Percentiles rank a stretch among this genome's conserved stretches.
Conservation (phyloP, 92 coral and sea anemone species). For the Phenganax stokvisi region DNA sequence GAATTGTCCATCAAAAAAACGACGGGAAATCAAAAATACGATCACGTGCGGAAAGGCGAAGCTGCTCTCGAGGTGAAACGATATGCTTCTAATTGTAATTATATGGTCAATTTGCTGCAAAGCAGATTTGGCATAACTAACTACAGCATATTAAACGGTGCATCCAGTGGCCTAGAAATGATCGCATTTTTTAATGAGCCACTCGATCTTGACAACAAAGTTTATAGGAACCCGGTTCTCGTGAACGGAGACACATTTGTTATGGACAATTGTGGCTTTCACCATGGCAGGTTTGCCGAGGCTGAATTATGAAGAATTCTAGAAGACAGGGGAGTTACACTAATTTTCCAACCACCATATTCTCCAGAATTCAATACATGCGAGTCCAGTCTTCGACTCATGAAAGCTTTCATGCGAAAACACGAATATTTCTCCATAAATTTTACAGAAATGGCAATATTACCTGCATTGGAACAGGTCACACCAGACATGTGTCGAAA, state of each 20-base stretch:
- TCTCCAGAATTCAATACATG: too few species aligned
- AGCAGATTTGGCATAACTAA: slow-evolving; percentile 16
- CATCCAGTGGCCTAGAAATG: background rate
- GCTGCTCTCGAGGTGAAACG: slow-evolving; percentile 29
- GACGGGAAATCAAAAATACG: slow-evolving; percentile 32
- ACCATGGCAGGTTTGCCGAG: background rate
- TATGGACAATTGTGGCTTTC: slow-evolving; percentile 9
- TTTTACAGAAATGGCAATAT: slow-evolving; percentile 2
- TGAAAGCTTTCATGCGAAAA: slow-evolving; percentile 8
- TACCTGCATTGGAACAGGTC: background rate
- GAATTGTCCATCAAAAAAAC: slow-evolving; percentile 34
- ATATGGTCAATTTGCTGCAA: slow-evolving; percentile 21
- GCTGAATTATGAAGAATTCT: background rate
- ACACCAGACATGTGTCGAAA: slow-evolving; percentile 2
- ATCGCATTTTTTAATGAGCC: background rate
- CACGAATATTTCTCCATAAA: background rate
- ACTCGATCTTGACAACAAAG: background rate
- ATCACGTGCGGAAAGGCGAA: slow-evolving; percentile 6
- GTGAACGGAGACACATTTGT: background rate
- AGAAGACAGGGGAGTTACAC: background rate
- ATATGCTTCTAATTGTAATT: too few species aligned
- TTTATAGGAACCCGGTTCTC: background rate
- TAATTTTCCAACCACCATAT: slow-evolving; percentile 18
- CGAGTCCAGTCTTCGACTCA: too few species aligned
- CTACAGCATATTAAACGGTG: background rate